Conservation (phyloP, 2,888 invertebrate genomes). For the Watsonalla cultraria region DNA sequence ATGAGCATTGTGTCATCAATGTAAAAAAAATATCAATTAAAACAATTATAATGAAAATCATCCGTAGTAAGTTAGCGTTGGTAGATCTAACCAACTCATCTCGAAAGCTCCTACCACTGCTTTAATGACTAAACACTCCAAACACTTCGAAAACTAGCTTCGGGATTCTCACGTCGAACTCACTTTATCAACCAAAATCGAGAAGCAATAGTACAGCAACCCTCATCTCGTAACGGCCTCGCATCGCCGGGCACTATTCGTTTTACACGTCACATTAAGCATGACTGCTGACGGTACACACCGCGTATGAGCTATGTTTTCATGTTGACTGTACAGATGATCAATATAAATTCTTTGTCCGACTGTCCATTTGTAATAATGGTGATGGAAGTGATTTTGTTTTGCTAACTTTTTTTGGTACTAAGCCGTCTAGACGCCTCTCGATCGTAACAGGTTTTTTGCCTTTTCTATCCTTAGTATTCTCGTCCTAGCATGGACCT, state of each 20-base stretch:
- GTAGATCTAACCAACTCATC: no score
- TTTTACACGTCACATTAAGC: slow-evolving; percentile 57
- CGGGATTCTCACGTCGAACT: no score
- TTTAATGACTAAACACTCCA: no score
- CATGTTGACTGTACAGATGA: slow-evolving; percentile 26
- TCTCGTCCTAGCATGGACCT: no score
- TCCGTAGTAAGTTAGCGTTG: no score
- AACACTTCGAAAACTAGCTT: no score
- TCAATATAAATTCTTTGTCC: slow-evolving; percentile 5
- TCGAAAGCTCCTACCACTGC: background rate
- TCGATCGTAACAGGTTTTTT: no score
- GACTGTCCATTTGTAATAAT: slow-evolving; percentile 5
- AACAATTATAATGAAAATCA: no score
- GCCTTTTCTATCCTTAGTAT: no score
- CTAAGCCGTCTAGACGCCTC: background rate
- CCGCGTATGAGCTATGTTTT: slow-evolving; percentile 26
- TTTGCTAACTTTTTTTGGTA: background rate
- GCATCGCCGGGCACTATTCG: slow-evolving; percentile 33
- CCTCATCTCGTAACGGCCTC: slow-evolving; percentile 1
- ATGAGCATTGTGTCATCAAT: no score
- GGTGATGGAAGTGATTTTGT: background rate
- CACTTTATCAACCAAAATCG: no score
- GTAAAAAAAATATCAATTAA: no score
- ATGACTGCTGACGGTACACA: slow-evolving; percentile 41
- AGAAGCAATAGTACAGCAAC: background rate